Evolutionary conservation across 2,113 vertebrate species (phyloP).

Genomic region (Myocastor coypus): DNA sequence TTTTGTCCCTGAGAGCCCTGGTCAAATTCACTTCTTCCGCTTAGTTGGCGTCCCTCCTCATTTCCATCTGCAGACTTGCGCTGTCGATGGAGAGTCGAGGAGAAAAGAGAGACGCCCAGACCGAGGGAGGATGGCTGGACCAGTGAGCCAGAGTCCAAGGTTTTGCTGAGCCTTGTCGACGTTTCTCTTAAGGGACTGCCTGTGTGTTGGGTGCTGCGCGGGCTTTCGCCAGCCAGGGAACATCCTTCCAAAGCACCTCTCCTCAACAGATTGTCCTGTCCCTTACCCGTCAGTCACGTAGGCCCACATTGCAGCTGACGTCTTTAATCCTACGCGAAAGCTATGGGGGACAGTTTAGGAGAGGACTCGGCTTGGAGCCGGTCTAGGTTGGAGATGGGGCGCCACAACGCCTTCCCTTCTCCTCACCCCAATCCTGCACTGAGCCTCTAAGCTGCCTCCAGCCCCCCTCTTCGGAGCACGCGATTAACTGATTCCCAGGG

Average conservation of each 20-base stretch:
- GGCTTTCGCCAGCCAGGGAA: rapidly evolving
- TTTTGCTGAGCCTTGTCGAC: neutral
- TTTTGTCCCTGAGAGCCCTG: neutral
- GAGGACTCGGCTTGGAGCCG: constrained; percentile 69
- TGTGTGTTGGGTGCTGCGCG: neutral
- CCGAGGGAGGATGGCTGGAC: neutral
- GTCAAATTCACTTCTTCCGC: constrained; percentile 29
- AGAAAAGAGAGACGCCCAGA: neutral
- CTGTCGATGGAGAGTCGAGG: neutral
- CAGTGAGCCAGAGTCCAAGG: rapidly evolving
- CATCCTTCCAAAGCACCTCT: neutral
- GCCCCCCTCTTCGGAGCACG: neutral
- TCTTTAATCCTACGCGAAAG: constrained; percentile 65
- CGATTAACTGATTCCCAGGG: neutral
- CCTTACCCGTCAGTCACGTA: too few relatives aligned
- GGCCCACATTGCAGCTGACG: neutral
- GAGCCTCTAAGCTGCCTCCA: neutral
- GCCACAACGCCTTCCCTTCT: rapidly evolving
- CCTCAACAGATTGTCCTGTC: neutral
- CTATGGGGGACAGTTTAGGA: neutral
- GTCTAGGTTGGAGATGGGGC: neutral
- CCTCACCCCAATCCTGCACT: neutral
- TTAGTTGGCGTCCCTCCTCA: neutral
- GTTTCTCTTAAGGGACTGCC: neutral
- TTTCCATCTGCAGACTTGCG: constrained; percentile 14